A percentile compares a stretch with the other conserved stretches of the same genome.
phyloP scores from a whole-genome alignment of 2,888 invertebrate species.

The Cantharis rustica region DNA sequence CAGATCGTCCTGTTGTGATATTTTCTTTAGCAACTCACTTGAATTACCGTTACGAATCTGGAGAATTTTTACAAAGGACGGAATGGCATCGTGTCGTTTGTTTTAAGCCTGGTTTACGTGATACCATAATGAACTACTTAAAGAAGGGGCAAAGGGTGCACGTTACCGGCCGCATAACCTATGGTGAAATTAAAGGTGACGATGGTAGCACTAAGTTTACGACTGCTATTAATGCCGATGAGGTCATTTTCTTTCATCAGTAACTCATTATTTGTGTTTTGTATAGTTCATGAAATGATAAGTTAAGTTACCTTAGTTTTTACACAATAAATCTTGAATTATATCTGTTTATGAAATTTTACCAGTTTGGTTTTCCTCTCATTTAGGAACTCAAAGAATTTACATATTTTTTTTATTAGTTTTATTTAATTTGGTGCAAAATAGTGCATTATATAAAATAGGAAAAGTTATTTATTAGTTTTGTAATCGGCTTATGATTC shows the following conservation, averaged over 20 bases:
- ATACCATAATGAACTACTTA: slow-evolving; percentile 76
- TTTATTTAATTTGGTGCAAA: too few relatives aligned
- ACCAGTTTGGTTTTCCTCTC: background rate
- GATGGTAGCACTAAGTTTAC: slow-evolving; percentile 72
- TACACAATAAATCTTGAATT: background rate
- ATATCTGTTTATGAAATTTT: background rate
- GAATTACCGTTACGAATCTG: slow-evolving; percentile 80
- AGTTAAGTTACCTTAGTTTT: background rate
- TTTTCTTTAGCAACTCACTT: slow-evolving; percentile 91
- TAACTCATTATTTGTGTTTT: background rate
- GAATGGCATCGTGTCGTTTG: slow-evolving; percentile 92
- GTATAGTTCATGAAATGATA: background rate
- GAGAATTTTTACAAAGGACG: slow-evolving; percentile 81
- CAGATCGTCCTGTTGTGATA: slow-evolving; percentile 82
- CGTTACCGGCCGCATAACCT: slow-evolving; percentile 80
- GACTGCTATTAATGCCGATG: slow-evolving; percentile 86
- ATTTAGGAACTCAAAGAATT: too few relatives aligned
- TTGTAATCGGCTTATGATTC: too few relatives aligned
- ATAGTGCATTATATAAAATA: too few relatives aligned
- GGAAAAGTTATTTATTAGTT: too few relatives aligned
- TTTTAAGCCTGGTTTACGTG: slow-evolving; percentile 82
- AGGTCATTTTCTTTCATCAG: slow-evolving; percentile 78
- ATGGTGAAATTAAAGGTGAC: slow-evolving; percentile 82
- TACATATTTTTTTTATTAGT: too few relatives aligned
- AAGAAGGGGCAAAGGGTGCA: slow-evolving; percentile 86